Base-by-base conservation (phyloP, 2,888 invertebrate genomes). In the Leucania comma region DNA sequence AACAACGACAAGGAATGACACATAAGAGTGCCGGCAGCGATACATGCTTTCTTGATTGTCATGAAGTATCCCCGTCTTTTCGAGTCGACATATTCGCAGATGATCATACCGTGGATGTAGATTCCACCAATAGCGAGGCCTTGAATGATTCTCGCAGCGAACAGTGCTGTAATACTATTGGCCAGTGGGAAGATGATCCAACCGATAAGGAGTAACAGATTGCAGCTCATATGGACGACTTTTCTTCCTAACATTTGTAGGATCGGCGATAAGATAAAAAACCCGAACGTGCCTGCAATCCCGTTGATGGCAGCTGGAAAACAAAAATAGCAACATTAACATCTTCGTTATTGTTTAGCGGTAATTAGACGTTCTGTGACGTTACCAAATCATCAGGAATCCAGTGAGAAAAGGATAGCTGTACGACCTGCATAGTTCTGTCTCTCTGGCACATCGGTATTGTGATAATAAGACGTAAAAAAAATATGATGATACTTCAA, bases 201-300 rank as follows among this genome's bases (percentile, higher is more conserved):
- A 3, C 90, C 89, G 22, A 86, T 29, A 0, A 87, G 46, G 0
- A 80, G 58, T 2, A 78, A 51, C 0, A 68, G 0, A 51, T 87
- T 87, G 12, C 85, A 56, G 38, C 61, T 26, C 4, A 88, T 82
- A 42, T 85, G 78, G 0, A 84, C 85, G 2, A 76, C 29, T 78
- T 86, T 91, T 67, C 92, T 83, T 9, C 92, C 92, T 8, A 80
- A 78, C 0, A 69, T 70, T 80, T 91, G 88, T 69, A 92, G 80
- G 1, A 91, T 71, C 1, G 87, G 85, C 8, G 90, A 84, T 4
- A 89, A 53, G 1, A 89, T 72, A 20, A 87, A 70, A 42, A 87
- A 88, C 5, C 91, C 91, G 2, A 87, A 4, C 12, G 87, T 46
- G 0, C 90, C 90, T 0, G 88, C 75, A 12, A 91, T 22, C 2